phyloP scores from a whole-genome alignment of 2,797 vertebrate genomes.

The Pseudocheirus occidentalis region DNA sequence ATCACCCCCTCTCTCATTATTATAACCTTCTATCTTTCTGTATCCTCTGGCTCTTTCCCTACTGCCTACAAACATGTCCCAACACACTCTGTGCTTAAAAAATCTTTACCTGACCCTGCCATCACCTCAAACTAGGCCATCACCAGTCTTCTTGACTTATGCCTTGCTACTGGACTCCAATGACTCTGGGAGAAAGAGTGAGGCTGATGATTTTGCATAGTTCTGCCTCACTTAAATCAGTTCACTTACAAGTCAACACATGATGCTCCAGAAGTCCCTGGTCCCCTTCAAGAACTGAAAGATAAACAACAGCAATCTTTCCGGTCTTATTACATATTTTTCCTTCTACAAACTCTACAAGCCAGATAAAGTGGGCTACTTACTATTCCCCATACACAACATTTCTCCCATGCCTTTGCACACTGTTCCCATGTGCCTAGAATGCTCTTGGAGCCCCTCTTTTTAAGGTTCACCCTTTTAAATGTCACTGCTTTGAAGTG shows the following conservation, averaged over 20 bases:
- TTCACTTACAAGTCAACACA: not conserved
- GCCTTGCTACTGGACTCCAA: not conserved
- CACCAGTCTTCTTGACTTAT: not conserved
- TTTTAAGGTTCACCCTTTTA: not conserved
- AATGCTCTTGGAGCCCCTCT: not conserved
- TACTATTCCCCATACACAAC: not conserved
- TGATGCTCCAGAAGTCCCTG: not conserved
- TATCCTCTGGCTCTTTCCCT: not conserved
- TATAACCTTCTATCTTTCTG: not conserved
- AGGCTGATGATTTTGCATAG: not conserved
- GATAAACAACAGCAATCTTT: not conserved
- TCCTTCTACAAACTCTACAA: not conserved
- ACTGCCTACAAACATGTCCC: not conserved
- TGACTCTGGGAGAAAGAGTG: not conserved
- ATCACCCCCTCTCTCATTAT: not conserved
- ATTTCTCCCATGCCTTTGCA: not conserved
- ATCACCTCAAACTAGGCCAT: not conserved
- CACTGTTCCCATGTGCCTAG: not conserved
- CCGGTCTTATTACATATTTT: not conserved
- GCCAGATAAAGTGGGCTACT: not conserved
- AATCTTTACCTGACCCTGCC: not conserved
- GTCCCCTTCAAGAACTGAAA: not conserved
- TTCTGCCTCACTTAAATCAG: not conserved
- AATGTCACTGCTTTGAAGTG: not conserved
- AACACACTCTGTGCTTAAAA: not conserved